A percentile compares a stretch with the other conserved stretches of the same genome.
Conservation (phyloP, 2,113 vertebrate genomes). For the Ameiurus melas region DNA sequence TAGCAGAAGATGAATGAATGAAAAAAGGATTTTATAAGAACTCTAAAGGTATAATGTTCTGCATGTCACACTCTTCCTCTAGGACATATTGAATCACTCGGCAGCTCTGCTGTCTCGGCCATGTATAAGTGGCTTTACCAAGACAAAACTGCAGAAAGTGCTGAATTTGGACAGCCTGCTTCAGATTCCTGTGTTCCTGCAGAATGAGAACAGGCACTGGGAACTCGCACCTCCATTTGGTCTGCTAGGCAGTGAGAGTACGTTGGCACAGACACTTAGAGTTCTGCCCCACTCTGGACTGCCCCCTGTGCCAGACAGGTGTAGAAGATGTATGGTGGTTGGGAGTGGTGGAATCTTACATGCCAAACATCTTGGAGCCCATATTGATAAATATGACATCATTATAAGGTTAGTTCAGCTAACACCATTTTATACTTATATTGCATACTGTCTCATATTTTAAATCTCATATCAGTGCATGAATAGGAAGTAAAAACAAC, state of each 20-base stretch:
- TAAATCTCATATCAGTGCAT: background rate
- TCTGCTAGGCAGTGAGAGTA: constrained; percentile 67
- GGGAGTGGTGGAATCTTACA: constrained; percentile 74
- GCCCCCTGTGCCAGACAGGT: constrained; percentile 58
- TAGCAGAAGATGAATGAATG: background rate
- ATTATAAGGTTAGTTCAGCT: constrained; percentile 70
- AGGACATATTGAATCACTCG: constrained; percentile 69
- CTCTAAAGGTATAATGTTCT: background rate
- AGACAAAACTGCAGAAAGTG: constrained; percentile 58
- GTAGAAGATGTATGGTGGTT: constrained; percentile 74
- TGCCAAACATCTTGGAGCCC: constrained; percentile 73
- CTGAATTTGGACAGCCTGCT: constrained; percentile 56
- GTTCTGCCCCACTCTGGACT: constrained; percentile 64
- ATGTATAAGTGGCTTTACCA: constrained; percentile 63
- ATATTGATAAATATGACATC: constrained; percentile 75
- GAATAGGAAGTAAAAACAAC: background rate
- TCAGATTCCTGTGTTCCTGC: constrained; percentile 71
- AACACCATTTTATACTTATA: background rate
- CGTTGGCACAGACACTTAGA: constrained; percentile 59
- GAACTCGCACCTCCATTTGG: constrained; percentile 69
- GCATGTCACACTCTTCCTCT: background rate
- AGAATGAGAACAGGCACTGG: constrained; percentile 46
- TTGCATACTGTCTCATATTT: background rate
- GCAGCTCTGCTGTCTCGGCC: constrained; percentile 61
- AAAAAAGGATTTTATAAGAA: background rate